These are phyloP conservation scores for Camptogramma bilineatum DNA, from an alignment of 2,888 invertebrate genomes.

Conservation along the genomic window DNA sequence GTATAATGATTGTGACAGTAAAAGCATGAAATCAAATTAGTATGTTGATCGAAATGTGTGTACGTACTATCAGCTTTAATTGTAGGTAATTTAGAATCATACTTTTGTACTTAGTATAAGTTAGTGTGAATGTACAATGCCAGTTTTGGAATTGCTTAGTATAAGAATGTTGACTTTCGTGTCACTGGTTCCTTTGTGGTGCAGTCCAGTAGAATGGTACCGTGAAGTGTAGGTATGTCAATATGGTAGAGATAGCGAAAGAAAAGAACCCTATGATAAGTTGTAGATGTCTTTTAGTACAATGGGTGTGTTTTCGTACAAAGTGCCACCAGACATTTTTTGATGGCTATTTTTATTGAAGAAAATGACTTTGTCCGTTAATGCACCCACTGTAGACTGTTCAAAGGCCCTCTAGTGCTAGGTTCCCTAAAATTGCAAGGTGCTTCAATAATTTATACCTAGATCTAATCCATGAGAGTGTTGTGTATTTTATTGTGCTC, in stretches of 20 bases:
- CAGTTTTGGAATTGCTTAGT: constrained; percentile 16
- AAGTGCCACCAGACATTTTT: background rate
- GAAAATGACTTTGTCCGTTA: background rate
- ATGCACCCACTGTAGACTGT: background rate
- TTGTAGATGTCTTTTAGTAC: background rate
- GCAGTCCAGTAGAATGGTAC: background rate
- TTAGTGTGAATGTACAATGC: constrained; percentile 3
- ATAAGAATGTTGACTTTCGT: background rate
- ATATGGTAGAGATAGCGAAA: background rate
- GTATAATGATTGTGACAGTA: background rate
- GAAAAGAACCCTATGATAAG: background rate
- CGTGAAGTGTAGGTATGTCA: no score
- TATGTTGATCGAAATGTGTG: background rate
- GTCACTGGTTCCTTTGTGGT: background rate
- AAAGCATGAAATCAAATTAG: background rate
- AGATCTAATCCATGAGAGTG: constrained; percentile 3
- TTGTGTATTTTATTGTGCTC: constrained; percentile 14
- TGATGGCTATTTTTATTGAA: background rate
- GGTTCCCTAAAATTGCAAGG: constrained; percentile 5
- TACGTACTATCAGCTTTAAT: constrained; percentile 19
- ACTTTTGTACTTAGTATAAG: constrained; percentile 21
- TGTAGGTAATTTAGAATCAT: background rate
- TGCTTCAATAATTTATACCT: constrained; percentile 14
- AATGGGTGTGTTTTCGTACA: background rate
- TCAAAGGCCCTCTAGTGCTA: constrained; percentile 5